Conservation (phyloP, 1,140 invertebrate species). For the Armadillidium nasatum region DNA sequence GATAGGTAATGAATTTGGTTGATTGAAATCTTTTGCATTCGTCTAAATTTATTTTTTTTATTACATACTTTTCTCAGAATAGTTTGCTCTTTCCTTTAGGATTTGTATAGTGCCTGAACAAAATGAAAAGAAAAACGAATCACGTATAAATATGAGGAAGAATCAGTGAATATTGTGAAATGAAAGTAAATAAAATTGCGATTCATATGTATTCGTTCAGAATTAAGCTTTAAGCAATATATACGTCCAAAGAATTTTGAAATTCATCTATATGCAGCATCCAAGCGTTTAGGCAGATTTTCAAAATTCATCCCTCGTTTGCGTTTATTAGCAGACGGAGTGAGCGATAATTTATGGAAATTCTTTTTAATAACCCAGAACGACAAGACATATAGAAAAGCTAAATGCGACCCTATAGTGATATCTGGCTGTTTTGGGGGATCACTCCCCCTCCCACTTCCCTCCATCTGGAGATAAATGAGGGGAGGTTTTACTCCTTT, state of each 20-base stretch:
- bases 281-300: background rate
- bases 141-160: too few relatives aligned
- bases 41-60: background rate
- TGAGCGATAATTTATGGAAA: constrained; percentile 13
- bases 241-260: too few relatives aligned
- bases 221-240: too few relatives aligned
- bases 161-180: too few relatives aligned
- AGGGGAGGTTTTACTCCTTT: too few relatives aligned
- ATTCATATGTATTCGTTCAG: too few relatives aligned
- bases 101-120: background rate
- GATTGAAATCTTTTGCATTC: background rate
- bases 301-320: constrained; percentile 10
- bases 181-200: too few relatives aligned
- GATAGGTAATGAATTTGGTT: background rate
- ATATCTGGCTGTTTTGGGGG: too few relatives aligned
- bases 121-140: constrained; percentile 8
- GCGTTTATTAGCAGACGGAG: background rate
- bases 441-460: too few relatives aligned
- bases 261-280: too few relatives aligned
- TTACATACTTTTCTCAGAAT: background rate
- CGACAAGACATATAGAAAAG: background rate
- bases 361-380: constrained; percentile 5
- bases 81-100: background rate
- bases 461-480: too few relatives aligned
- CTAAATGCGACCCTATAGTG: background rate